Percentiles rank a stretch among this genome's conserved stretches.
These are phyloP conservation scores for Tinea semifulvella DNA, from an alignment of 2,888 invertebrate genomes.

Conservation along the genomic window DNA sequence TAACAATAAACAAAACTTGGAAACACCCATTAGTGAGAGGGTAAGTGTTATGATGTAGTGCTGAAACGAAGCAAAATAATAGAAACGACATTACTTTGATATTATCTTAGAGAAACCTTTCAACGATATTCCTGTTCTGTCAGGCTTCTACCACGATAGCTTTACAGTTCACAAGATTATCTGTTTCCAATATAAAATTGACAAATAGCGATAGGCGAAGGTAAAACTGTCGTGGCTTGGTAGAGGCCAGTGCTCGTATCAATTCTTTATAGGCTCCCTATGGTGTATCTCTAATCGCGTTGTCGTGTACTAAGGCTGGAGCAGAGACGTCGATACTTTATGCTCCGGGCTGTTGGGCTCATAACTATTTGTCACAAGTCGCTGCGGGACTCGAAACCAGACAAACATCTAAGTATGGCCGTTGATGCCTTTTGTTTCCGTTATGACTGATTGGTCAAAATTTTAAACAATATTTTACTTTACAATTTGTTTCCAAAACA, in stretches of 20 bases:
- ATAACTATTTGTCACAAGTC: constrained; percentile 45
- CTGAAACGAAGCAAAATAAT: not conserved
- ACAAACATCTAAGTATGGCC: too few relatives aligned
- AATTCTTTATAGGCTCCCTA: constrained; percentile 12
- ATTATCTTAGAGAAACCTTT: constrained; percentile 3
- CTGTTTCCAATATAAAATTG: not conserved
- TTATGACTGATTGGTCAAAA: too few relatives aligned
- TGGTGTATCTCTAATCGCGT: constrained; percentile 34
- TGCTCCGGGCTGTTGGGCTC: constrained; percentile 21
- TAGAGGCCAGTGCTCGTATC: constrained; percentile 7
- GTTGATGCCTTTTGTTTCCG: too few relatives aligned
- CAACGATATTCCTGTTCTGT: constrained; percentile 3
- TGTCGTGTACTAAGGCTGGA: constrained; percentile 48
- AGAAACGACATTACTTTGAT: constrained; percentile 2
- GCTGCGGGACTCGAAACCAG: not conserved
- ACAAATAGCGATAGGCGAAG: not conserved
- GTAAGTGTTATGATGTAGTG: constrained; percentile 3
- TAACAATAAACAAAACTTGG: not conserved
- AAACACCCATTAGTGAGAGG: not conserved
- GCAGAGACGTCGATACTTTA: constrained; percentile 36
- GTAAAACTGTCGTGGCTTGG: not conserved
- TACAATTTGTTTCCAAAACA: too few relatives aligned
- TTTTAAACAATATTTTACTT: too few relatives aligned
- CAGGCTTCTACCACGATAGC: constrained; percentile 1
- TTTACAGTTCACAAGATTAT: not conserved